Percentiles rank a stretch among this genome's conserved stretches.
phyloP scores from a whole-genome alignment of 1,140 invertebrate genomes.

The Caenorhabditis elegans region DNA sequence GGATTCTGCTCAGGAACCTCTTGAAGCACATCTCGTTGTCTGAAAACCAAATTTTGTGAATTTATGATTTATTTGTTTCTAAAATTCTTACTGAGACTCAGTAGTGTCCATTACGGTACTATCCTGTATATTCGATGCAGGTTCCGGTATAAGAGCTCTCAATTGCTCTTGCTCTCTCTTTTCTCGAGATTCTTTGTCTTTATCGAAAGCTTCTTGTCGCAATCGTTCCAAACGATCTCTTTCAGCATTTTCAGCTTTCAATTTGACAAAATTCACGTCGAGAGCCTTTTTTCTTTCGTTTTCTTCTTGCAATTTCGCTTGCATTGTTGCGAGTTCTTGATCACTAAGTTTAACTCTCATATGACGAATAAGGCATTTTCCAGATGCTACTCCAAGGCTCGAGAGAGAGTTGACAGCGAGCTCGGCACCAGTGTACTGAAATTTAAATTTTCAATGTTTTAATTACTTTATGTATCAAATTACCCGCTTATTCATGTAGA shows the following conservation, averaged over 20 bases:
- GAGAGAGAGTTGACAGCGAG: background rate
- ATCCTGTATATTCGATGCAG: background rate
- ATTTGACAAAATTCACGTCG: background rate
- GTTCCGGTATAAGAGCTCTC: background rate
- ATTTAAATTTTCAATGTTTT: no score
- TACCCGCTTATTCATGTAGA: constrained; percentile 39
- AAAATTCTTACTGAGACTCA: background rate
- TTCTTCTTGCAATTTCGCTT: background rate
- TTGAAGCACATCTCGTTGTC: constrained; percentile 10
- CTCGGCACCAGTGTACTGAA: constrained; percentile 29
- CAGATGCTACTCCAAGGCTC: constrained; percentile 1
- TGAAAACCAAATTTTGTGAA: background rate
- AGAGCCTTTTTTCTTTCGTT: background rate
- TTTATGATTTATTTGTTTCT: background rate
- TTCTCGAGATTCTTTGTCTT: background rate
- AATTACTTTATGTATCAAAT: background rate
- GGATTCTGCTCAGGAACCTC: background rate
- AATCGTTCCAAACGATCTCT: constrained; percentile 12
- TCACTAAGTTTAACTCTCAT: constrained; percentile 1
- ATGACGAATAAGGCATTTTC: constrained; percentile 26
- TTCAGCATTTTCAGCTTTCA: constrained; percentile 34
- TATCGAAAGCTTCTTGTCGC: background rate
- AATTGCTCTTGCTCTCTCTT: background rate
- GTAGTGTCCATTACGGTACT: background rate
- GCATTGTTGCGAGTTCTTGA: background rate